Conservation (phyloP, 1,140 invertebrate species). For the Diorhabda elongata region DNA sequence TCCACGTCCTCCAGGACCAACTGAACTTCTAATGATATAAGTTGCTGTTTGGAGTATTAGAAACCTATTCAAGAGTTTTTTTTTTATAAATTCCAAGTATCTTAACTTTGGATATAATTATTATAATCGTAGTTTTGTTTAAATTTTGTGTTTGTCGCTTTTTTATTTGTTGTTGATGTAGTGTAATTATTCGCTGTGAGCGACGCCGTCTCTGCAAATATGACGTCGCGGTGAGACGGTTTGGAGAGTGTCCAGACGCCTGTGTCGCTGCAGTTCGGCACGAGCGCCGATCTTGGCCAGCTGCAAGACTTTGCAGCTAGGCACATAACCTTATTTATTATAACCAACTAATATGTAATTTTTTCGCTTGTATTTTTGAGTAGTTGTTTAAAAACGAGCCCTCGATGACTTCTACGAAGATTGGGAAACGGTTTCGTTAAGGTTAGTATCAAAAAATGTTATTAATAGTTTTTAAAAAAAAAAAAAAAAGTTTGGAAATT, state of each 20-base stretch:
- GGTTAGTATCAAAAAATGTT: conserved; percentile 8
- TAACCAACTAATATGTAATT: conserved; percentile 21
- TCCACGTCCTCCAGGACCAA: no score
- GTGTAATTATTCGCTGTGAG: no score
- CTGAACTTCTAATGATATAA: no score
- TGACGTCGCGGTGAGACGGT: conserved; percentile 24
- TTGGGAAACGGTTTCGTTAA: conserved; percentile 13
- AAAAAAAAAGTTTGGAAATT: no score
- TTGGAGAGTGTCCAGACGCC: conserved; percentile 31
- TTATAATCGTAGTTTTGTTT: no score
- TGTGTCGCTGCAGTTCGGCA: conserved; percentile 30
- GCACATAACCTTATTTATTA: conserved; percentile 4
- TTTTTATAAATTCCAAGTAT: no score
- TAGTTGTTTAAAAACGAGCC: conserved; percentile 21
- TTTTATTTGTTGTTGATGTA: no score
- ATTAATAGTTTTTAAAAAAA: no score
- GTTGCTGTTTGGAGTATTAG: no score
- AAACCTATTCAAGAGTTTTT: no score
- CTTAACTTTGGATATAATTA: no score
- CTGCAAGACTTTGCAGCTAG: conserved; percentile 8
- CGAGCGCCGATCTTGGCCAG: conserved; percentile 22
- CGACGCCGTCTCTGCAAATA: conserved; percentile 5
- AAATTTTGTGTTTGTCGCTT: no score
- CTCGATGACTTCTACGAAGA: conserved; percentile 11
- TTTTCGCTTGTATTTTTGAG: conserved; percentile 17